Percentiles rank a stretch among this genome's conserved stretches.
These are phyloP conservation scores for Hassar affinis DNA, from an alignment of 2,113 vertebrate genomes.

Conservation along the genomic window DNA sequence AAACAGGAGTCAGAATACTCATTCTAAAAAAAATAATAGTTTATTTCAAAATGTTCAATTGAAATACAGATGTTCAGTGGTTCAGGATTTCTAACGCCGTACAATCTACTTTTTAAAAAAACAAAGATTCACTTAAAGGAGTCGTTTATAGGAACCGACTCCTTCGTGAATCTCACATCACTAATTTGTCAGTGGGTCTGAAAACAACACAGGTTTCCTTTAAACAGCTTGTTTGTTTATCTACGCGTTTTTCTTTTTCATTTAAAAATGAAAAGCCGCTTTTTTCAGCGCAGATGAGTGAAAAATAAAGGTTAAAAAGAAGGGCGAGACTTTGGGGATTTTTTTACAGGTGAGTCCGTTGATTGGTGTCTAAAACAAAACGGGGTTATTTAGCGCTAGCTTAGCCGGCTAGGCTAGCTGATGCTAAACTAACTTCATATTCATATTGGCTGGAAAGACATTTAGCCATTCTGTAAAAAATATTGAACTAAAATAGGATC, in stretches of 20 bases:
- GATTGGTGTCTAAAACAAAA: background rate
- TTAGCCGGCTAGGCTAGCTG: background rate
- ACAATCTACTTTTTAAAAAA: background rate
- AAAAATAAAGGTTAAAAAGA: background rate
- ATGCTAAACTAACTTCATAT: background rate
- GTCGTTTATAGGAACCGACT: slow-evolving; percentile 1
- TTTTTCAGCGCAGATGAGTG: slow-evolving; percentile 11
- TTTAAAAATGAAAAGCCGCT: slow-evolving; percentile 10
- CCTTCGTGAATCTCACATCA: background rate
- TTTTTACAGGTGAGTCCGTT: slow-evolving; percentile 4
- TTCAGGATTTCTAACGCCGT: background rate
- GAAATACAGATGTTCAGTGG: background rate
- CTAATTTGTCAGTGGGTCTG: background rate
- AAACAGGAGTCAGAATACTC: background rate
- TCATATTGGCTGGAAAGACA: background rate
- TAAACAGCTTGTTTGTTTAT: background rate
- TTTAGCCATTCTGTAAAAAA: background rate
- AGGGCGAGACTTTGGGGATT: background rate
- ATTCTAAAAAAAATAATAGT: background rate
- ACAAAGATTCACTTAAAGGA: background rate
- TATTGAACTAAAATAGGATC: too few species aligned
- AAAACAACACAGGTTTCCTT: background rate
- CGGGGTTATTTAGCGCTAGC: background rate
- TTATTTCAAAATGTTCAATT: background rate
- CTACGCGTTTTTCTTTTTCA: too few species aligned